Evolutionary conservation across 2,113 vertebrate genomes (phyloP).

Genomic region (Festucalex cinctus): DNA sequence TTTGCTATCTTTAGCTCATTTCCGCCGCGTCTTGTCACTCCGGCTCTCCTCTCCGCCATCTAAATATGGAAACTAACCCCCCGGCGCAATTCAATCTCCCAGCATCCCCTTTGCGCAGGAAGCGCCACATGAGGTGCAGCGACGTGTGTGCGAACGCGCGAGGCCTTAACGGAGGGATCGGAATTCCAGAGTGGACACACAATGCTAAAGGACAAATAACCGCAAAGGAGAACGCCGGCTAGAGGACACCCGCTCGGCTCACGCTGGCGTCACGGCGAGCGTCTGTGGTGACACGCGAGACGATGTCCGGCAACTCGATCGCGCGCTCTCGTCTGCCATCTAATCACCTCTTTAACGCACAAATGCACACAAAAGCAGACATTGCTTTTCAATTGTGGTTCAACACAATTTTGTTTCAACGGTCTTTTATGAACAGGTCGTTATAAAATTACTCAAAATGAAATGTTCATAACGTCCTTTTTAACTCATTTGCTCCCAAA

Average conservation of each 20-base stretch:
- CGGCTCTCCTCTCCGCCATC: constrained; percentile 56
- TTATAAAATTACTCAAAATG: no score
- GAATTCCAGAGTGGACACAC: constrained; percentile 1
- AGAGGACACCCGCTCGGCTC: constrained; percentile 42
- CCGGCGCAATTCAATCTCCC: constrained; percentile 62
- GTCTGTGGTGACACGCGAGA: constrained; percentile 34
- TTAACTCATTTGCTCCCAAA: no score
- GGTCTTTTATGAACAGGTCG: no score
- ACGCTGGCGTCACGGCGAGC: constrained; percentile 34
- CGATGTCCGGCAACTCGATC: constrained; percentile 34
- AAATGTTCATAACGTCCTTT: no score
- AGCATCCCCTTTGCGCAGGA: constrained; percentile 54
- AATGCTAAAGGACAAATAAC: constrained; percentile 8
- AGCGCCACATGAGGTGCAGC: constrained; percentile 19
- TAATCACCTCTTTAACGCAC: constrained; percentile 25
- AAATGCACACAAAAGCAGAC: neutral
- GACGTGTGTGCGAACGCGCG: neutral
- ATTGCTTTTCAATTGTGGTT: no score
- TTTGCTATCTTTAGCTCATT: constrained; percentile 69
- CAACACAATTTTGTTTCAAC: no score
- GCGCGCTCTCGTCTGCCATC: constrained; percentile 9
- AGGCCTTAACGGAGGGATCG: constrained; percentile 7
- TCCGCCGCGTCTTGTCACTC: constrained; percentile 62
- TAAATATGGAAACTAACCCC: constrained; percentile 66
- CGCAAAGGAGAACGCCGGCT: neutral